These are phyloP conservation scores for Cerceris rybyensis DNA, from an alignment of 2,888 invertebrate species.

Conservation along the genomic window DNA sequence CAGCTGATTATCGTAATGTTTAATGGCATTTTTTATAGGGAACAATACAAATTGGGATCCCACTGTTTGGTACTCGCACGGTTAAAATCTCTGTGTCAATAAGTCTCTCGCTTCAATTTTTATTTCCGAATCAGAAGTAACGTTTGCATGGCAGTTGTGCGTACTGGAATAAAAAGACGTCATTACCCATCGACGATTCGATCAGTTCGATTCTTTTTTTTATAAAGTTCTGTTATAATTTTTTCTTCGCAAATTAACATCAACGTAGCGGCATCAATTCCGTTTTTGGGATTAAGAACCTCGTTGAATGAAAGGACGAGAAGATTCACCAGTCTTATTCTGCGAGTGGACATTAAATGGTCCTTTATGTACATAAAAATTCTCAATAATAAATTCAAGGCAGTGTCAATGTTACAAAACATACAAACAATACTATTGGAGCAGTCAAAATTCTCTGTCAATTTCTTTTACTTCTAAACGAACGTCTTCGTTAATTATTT, in stretches of 20 bases:
- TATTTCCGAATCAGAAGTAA: neutral
- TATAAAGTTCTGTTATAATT: neutral
- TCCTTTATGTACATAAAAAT: neutral
- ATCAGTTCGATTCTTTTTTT: neutral
- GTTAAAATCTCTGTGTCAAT: neutral
- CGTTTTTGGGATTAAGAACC: neutral
- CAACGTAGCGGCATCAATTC: neutral
- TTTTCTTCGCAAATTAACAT: neutral
- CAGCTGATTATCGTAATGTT: too few species aligned
- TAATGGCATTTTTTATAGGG: too few species aligned
- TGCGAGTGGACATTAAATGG: too few species aligned
- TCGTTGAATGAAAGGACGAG: neutral
- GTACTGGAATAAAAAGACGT: constrained; percentile 25
- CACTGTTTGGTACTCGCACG: too few species aligned
- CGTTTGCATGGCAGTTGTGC: constrained; percentile 16
- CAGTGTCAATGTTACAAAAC: neutral
- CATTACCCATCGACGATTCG: constrained; percentile 27
- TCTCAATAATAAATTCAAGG: neutral
- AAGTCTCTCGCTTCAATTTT: constrained; percentile 10
- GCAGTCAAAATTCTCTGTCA: neutral
- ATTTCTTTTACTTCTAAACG: neutral
- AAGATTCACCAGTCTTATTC: neutral
- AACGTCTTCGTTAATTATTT: too few species aligned
- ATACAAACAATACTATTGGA: neutral
- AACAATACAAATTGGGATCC: too few species aligned